phyloP scores from a whole-genome alignment of 1,140 invertebrate species.

The Lepidurus couesii region DNA sequence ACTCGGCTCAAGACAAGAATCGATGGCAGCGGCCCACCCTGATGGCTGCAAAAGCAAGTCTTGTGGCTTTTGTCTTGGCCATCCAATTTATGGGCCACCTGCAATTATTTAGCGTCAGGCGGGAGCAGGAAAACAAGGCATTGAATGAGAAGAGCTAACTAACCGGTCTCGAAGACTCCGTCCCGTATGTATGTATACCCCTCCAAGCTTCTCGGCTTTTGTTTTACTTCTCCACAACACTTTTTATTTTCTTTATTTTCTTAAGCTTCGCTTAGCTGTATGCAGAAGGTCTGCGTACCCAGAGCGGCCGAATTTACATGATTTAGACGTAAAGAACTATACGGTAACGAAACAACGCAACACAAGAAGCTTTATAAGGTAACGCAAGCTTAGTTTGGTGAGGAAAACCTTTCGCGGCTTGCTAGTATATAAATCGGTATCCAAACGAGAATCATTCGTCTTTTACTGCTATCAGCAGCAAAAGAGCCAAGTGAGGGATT shows the following conservation, averaged over 20 bases:
- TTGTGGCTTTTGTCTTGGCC: conserved; percentile 9
- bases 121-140: conserved; percentile 16
- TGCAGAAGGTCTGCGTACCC: not conserved
- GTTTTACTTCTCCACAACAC: not conserved
- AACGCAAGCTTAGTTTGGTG: not conserved
- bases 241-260: not conserved
- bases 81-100: conserved; percentile 15
- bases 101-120: conserved; percentile 21
- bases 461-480: not conserved
- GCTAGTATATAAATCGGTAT: not conserved
- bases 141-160: conserved; percentile 1
- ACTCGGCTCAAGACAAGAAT: conserved; percentile 10
- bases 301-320: not conserved
- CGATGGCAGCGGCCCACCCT: conserved; percentile 2
- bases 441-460: conserved; percentile 3
- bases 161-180: not conserved
- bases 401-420: not conserved
- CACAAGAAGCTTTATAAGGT: not conserved
- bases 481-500: not conserved
- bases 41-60: not conserved
- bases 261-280: too few relatives aligned
- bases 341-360: not conserved
- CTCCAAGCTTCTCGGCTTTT: not conserved
- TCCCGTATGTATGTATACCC: not conserved
- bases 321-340: not conserved